These are phyloP conservation scores for Balaeniceps rex DNA, from an alignment of 2,113 vertebrate genomes.

Conservation along the genomic window DNA sequence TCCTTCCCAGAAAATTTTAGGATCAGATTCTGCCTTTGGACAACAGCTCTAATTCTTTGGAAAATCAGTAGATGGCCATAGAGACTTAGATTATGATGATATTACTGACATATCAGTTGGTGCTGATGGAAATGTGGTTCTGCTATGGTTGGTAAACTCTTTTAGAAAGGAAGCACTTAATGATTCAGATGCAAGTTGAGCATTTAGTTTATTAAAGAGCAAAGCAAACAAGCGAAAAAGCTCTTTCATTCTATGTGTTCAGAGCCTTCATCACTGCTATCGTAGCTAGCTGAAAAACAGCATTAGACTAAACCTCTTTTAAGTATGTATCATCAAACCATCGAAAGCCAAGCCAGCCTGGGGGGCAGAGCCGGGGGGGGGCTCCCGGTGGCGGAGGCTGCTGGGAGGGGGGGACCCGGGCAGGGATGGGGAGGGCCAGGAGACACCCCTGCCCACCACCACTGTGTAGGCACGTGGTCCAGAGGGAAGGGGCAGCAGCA, in stretches of 20 bases:
- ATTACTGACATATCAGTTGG: conserved; percentile 88
- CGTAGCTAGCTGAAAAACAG: background rate
- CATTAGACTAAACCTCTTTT: background rate
- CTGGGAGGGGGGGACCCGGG: no score
- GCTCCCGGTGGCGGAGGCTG: background rate
- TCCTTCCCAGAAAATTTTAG: conserved; percentile 84
- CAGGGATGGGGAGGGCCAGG: background rate
- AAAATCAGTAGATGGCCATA: conserved; percentile 83
- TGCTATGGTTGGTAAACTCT: conserved; percentile 84
- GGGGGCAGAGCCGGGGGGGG: background rate
- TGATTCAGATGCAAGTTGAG: background rate
- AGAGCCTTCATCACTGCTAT: background rate
- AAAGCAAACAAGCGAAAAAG: background rate
- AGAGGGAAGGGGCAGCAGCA: background rate
- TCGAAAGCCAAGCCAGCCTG: background rate
- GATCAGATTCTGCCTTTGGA: conserved; percentile 75
- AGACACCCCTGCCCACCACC: background rate
- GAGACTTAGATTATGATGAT: conserved; percentile 84
- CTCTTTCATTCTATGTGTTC: background rate
- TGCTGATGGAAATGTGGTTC: conserved; percentile 85
- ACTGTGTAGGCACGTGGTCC: background rate
- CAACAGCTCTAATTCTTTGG: conserved; percentile 85
- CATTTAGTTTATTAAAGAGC: background rate
- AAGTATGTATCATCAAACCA: background rate
- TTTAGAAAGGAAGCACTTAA: background rate